Evolutionary conservation across 1,140 invertebrate genomes (phyloP).

Genomic region (Trichonephila inaurata): DNA sequence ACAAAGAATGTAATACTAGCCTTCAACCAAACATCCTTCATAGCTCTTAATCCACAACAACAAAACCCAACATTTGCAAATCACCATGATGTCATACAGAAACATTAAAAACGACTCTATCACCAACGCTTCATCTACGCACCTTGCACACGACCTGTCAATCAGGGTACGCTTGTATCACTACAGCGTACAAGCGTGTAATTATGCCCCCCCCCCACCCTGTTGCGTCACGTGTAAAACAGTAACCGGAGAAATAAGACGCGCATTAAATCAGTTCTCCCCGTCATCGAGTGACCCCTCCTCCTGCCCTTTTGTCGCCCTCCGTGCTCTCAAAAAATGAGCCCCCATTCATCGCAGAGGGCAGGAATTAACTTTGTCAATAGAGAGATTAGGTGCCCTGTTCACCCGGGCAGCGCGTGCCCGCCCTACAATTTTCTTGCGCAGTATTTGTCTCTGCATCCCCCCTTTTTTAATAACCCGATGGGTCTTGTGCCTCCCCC

Average conservation of each 20-base stretch:
- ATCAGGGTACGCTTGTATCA: slow-evolving; percentile 56
- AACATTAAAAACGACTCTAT: slow-evolving; percentile 24
- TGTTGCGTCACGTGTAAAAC: slow-evolving; percentile 70
- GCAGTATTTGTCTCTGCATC: slow-evolving; percentile 26
- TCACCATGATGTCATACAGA: neutral
- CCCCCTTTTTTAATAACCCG: slow-evolving; percentile 15
- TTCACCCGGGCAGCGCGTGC: neutral
- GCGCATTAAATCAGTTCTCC: slow-evolving; percentile 10
- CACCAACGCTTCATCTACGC: neutral
- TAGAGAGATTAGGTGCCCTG: slow-evolving; percentile 70
- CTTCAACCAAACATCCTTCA: too few species aligned
- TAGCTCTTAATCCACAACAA: neutral
- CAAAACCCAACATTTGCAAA: neutral
- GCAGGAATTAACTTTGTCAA: slow-evolving; percentile 75
- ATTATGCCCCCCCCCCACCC: slow-evolving; percentile 44
- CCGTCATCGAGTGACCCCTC: slow-evolving; percentile 1
- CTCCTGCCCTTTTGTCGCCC: slow-evolving; percentile 40
- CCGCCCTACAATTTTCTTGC: slow-evolving; percentile 36
- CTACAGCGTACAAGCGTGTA: slow-evolving; percentile 52
- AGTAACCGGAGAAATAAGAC: slow-evolving; percentile 66
- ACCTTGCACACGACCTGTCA: slow-evolving; percentile 59
- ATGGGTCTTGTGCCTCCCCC: neutral
- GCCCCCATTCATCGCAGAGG: slow-evolving; percentile 45
- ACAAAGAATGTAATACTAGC: too few species aligned
- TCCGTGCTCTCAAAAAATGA: slow-evolving; percentile 63